Base-by-base conservation (phyloP, 2,888 invertebrate species). In the Gastracanthus pulcherrimus region DNA sequence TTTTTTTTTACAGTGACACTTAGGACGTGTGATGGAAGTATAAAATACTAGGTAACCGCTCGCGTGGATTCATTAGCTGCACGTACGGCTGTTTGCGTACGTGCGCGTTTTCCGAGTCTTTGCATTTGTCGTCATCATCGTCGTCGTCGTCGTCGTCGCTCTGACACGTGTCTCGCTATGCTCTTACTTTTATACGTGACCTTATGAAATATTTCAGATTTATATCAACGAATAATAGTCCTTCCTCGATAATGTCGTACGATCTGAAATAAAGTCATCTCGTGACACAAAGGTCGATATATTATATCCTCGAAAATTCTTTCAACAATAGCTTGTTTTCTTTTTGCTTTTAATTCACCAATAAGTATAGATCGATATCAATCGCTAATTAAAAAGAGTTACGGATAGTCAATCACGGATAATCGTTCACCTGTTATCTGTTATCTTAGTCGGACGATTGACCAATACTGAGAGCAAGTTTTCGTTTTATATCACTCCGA, bases 1-100 rank as follows among this genome's bases (percentile, higher is more conserved):
- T 36, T 48, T 34, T n/a, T 51, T 75, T 75, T 84, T 55, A 29
- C 55, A 86, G 76, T 86, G 85, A 86, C 58, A 19, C 41, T 29
- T 41, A 36, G 58, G 3, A 69, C 87, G 84, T 88, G 86, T 85
- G 86, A 85, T 86, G 86, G 86, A 87, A 87, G 88, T 89, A 89
- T 87, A 88, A 89, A 89, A 89, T 84, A 85, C 86, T 87, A 87
- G 86, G 84, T 87, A 85, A 80, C 84, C 67, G 55, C 51, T 31
- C 23, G n/a, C 31, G 51, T 23, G 31, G 58, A 31, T 67, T 11
- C 41, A 45, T 41, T 55, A 55, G 55, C 26, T 19, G 58, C 76
- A 67, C 26, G 23, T 76, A 41, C 34, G 5, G 38, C 34, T 76
- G 26, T 38, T 71, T 55, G 36, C 66, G 31, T 55, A 55, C 66